Conservation (phyloP, 2,113 vertebrate genomes). For the Synodontis membranacea region DNA sequence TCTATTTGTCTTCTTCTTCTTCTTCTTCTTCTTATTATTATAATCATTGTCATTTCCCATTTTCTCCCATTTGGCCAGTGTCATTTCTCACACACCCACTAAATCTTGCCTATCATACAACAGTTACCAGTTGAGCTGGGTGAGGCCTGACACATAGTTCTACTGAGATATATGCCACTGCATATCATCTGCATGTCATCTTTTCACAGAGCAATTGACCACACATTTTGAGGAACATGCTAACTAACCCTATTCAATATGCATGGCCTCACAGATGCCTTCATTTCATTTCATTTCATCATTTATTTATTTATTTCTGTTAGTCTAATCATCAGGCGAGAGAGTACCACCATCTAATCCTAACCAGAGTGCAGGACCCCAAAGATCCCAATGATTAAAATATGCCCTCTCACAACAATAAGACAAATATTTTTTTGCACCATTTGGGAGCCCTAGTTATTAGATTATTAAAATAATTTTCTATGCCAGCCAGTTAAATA, state of each 20-base stretch:
- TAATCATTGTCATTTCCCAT: not conserved
- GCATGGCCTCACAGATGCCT: not conserved
- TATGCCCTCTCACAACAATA: not conserved
- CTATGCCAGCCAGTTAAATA: not conserved
- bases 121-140: not conserved
- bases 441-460: not conserved
- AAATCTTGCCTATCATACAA: not conserved
- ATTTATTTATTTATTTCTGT: too few relatives aligned
- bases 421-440: not conserved
- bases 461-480: not conserved
- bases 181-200: too few relatives aligned
- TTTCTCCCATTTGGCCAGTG: not conserved
- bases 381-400: not conserved
- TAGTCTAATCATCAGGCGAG: not conserved
- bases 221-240: not conserved
- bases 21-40: not conserved
- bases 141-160: not conserved
- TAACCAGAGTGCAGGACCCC: not conserved
- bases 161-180: not conserved
- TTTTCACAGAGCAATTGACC: not conserved
- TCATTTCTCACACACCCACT: not conserved
- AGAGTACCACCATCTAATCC: not conserved
- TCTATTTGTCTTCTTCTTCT: not conserved
- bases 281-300: not conserved
- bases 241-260: not conserved